Conservation (phyloP, 2,797 vertebrate genomes). For the Scolopax rusticola region DNA sequence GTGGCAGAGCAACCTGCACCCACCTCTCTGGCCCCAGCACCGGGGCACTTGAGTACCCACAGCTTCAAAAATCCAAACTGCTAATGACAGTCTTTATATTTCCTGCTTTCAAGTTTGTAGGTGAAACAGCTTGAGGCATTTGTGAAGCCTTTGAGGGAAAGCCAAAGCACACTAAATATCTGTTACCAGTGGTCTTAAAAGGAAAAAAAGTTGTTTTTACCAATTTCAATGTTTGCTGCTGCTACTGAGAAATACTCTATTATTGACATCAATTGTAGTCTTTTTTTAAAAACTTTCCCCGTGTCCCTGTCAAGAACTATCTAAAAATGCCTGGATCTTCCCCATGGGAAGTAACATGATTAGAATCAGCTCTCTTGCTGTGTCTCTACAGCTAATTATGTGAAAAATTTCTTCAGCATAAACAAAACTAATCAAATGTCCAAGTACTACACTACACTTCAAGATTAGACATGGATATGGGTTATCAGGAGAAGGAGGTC, state of each 20-base stretch:
- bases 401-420: neutral
- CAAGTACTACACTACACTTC: neutral
- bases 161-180: neutral
- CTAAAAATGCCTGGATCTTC: neutral
- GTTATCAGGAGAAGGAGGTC: neutral
- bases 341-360: neutral
- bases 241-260: neutral
- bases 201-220: neutral
- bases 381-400: neutral
- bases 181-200: neutral
- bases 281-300: neutral
- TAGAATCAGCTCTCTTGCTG: neutral
- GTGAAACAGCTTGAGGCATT: neutral
- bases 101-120: neutral
- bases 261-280: neutral
- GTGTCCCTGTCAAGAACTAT: neutral
- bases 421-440: neutral
- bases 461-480: neutral
- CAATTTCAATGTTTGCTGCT: neutral
- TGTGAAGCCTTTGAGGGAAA: neutral
- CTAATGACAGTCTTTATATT: neutral
- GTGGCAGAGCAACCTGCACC: neutral
- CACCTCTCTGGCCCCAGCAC: rapidly evolving
- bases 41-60: neutral
- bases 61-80: neutral